Conservation (phyloP, 2,888 invertebrate species). For the Deroplatys truncata region DNA sequence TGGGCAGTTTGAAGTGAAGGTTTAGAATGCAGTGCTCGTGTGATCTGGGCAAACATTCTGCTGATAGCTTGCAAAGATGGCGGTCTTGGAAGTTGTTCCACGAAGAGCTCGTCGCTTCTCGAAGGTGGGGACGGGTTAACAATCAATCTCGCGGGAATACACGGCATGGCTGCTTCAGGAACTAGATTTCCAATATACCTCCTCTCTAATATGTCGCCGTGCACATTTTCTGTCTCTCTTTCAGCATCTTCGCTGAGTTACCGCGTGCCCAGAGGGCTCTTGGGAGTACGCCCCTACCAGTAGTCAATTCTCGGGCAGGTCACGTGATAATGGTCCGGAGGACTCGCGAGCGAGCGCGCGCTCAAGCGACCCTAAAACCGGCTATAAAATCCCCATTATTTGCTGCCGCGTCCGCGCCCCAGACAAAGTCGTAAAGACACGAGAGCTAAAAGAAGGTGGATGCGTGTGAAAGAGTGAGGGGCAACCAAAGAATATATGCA, state of each 20-base stretch:
- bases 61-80: not conserved
- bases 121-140: not conserved
- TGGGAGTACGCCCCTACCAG: not conserved
- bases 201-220: not conserved
- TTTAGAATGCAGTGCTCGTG: too few relatives aligned
- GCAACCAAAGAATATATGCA: not conserved
- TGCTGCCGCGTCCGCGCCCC: conserved; percentile 2
- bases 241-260: not conserved
- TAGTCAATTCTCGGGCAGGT: conserved; percentile 4
- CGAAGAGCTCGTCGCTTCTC: not conserved
- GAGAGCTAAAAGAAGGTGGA: not conserved
- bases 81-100: not conserved
- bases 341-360: not conserved
- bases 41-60: not conserved
- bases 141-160: not conserved
- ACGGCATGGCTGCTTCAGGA: not conserved
- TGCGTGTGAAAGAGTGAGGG: not conserved
- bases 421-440: not conserved
- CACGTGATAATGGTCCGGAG: conserved; percentile 2
- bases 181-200: conserved; percentile 3
- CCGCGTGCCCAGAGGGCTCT: not conserved
- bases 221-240: not conserved
- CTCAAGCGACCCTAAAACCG: conserved; percentile 7
- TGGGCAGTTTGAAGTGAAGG: too few relatives aligned
- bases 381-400: conserved; percentile 12